phyloP scores from a whole-genome alignment of 2,113 vertebrate species.

The Megaptera novaeangliae region DNA sequence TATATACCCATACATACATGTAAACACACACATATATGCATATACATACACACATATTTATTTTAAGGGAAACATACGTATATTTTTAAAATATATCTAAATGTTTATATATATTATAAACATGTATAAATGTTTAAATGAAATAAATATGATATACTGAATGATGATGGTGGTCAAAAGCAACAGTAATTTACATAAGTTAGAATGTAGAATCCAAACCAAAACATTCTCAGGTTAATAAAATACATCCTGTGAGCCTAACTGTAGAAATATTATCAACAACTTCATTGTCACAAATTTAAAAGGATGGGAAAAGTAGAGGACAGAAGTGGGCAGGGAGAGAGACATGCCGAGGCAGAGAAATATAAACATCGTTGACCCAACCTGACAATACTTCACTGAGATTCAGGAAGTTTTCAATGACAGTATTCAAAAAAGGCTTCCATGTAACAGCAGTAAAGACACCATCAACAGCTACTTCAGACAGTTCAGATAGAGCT shows the following conservation, averaged over 20 bases:
- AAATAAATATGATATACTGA: background rate
- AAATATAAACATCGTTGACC: background rate
- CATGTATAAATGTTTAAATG: background rate
- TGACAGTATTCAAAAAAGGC: constrained; percentile 68
- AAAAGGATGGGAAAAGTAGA: background rate
- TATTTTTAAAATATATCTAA: background rate
- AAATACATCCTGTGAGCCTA: background rate
- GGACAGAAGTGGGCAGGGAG: background rate
- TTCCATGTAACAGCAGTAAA: constrained; percentile 71
- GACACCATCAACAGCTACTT: constrained; percentile 68
- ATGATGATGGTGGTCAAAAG: background rate
- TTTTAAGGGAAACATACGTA: background rate
- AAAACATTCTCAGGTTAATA: background rate
- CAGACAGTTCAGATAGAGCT: constrained; percentile 68
- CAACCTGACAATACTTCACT: constrained; percentile 44
- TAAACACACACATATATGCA: background rate
- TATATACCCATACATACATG: background rate
- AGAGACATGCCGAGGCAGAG: background rate
- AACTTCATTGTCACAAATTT: background rate
- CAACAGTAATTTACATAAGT: background rate
- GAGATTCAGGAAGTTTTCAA: constrained; percentile 70
- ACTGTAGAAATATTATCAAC: background rate
- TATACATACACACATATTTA: background rate
- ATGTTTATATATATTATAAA: background rate
- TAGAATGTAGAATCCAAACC: background rate